Conservation (phyloP, 2,888 invertebrate species). For the Brenthis daphne region DNA sequence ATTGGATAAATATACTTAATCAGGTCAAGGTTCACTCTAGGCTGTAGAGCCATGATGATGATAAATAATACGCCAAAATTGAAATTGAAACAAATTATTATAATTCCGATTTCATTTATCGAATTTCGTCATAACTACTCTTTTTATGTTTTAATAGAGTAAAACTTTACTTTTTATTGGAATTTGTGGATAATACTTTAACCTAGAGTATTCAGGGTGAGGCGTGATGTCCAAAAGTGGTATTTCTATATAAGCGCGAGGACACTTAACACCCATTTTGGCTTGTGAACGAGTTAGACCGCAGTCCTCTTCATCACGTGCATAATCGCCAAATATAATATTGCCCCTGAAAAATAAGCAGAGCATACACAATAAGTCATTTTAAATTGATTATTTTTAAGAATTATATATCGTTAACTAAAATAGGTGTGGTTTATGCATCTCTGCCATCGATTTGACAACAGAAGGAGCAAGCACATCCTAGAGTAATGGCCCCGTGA, state of each 20-base stretch:
- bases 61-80: too few species aligned
- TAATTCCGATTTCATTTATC: too few species aligned
- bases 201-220: slow-evolving; percentile 72
- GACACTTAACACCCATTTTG: slow-evolving; percentile 55
- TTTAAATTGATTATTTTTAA: background rate
- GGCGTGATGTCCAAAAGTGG: slow-evolving; percentile 59
- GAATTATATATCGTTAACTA: background rate
- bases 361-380: background rate
- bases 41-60: too few species aligned
- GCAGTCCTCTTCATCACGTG: slow-evolving; percentile 68
- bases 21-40: too few species aligned
- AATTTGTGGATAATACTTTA: background rate
- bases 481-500: too few species aligned
- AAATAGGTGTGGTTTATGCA: too few species aligned
- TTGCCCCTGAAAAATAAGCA: slow-evolving; percentile 54
- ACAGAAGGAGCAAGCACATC: too few species aligned
- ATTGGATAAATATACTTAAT: too few species aligned
- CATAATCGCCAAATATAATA: slow-evolving; percentile 70
- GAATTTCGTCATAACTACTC: too few species aligned
- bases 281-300: slow-evolving; percentile 53
- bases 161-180: background rate
- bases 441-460: too few species aligned
- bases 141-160: background rate
- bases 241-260: slow-evolving; percentile 65
- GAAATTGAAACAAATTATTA: too few species aligned